Evolutionary conservation across 2,888 invertebrate genomes (phyloP), one percentile per base, ranked within the genome.

Genomic region (Neoitamus cyanurus): DNA sequence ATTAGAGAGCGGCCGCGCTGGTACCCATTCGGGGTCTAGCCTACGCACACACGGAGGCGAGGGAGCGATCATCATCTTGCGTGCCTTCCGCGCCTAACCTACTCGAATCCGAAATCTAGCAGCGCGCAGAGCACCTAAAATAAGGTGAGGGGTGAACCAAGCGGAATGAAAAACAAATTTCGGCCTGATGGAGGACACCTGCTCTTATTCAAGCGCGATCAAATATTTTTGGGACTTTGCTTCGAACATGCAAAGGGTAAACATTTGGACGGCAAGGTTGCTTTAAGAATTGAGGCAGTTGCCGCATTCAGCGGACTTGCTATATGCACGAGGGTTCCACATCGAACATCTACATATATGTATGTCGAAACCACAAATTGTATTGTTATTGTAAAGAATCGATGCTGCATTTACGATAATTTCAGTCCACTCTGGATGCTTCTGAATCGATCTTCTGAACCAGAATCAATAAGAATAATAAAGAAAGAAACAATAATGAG

Each of bases 1-100:
- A 80, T 80, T 80, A 80, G 80, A 80, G 58, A 80, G 68, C 70
- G 70, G 30, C 15, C n/a, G 31, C 46, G 42, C 31, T 46, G 75
- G 28, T 75, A 75, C 75, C 36, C 31, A 25, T 5, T 20, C 73
- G 13, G 13, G 42, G n/a, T 4, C 42, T 13, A 20, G 20, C 58
- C 58, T 58, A 58, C 58, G 58, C 42, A 37, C 28, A 46, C 46
- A 77, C 30, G 46, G 46, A 46, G 28, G 77, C 46, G 42, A 46
- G 77, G 77, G 77, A 20, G 46, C 28, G 28, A 25, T 46, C 46
- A 28, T 37, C 46, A n/a, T n/a, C n/a, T n/a, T 46, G 42, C 77
- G 42, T 73, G 77, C 25, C 77, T 46, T 77, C 77, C 30, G 37
- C 77, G 28, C 28, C 25, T 15, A 25, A 37, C 34, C 13, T 25